Evolutionary conservation across 2,113 vertebrate genomes (phyloP).

Genomic region (Callipepla squamata): DNA sequence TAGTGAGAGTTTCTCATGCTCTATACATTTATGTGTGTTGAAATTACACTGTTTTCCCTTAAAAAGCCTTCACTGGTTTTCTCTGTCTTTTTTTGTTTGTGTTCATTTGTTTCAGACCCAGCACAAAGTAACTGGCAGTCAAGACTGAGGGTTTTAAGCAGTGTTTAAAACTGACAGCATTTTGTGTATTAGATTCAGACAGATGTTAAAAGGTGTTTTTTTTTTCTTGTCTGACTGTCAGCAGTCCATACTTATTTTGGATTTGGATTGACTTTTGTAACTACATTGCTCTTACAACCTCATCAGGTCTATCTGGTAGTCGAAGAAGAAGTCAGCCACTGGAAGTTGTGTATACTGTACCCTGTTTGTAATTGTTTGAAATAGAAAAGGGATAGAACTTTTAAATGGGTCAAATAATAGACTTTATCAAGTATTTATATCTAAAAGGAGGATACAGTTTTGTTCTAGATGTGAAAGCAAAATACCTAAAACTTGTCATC

Average conservation of each 20-base stretch:
- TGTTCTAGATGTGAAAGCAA: neutral
- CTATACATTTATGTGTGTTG: rapidly evolving
- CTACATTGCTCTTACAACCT: neutral
- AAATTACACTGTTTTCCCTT: neutral
- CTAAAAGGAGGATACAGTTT: neutral
- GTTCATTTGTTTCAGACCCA: neutral
- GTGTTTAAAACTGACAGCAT: neutral
- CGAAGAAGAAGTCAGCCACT: neutral
- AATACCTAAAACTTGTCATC: neutral
- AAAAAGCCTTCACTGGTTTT: too few species aligned
- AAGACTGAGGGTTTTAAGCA: neutral
- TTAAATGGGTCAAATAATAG: neutral
- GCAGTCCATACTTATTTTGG: neutral
- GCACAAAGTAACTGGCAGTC: rapidly evolving
- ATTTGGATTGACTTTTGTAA: neutral
- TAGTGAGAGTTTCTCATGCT: neutral
- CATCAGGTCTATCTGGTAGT: neutral
- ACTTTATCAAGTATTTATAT: neutral
- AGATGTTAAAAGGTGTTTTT: neutral
- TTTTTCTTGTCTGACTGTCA: neutral
- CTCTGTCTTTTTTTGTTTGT: neutral
- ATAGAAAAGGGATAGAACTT: neutral
- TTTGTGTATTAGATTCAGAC: neutral
- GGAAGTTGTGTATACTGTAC: neutral
- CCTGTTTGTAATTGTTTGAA: neutral